Evolutionary conservation across 1,140 invertebrate genomes (phyloP), one percentile per base, ranked within the genome.

Genomic region (Tetragonula clypearis): DNA sequence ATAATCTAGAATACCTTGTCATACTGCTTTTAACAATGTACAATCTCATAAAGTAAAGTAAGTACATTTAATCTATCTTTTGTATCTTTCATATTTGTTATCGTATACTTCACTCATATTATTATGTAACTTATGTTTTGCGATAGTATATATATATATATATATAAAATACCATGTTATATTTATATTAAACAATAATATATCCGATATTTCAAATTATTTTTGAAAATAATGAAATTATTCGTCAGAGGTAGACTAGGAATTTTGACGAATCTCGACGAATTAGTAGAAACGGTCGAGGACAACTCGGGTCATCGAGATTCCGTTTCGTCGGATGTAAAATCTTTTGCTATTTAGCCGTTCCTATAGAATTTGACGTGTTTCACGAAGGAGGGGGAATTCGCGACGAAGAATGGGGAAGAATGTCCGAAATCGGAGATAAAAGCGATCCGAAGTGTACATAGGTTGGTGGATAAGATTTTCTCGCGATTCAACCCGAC

Each of bases 341-440:
- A 66, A 84, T 73, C 30, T 1, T 14, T 21, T 17, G 53, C 12
- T 41, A 26, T 58, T 69, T 58, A 55, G 68, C 26, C n/a, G 60
- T 65, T 6, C 12, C 23, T 17, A 15, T 0, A 41, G 23, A 73
- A 17, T 14, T 26, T 9, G 71, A 14, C 60, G 60, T 30, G 53
- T 81, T 69, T 49, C 9, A 35, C 8, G 11, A n/a, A 75, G 21
- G 79, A 75, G 21, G 79, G 58, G 15, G 84, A 81, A 81, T 77
- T 86, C 15, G 15, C 78, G 56, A 76, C 53, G 30, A 53, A 68
- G 79, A 68, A 88, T 62, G 62, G 4, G 2, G 56, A 35, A 66
- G 79, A 72, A 85, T 73, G 79, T 35, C 41, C 65, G 87, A 83
- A 89, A 79, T 86, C 81, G 68, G 19, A 58, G 80, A 72, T 41